These are phyloP conservation scores for Allygus modestus DNA, from an alignment of 2,888 invertebrate genomes.

Conservation along the genomic window DNA sequence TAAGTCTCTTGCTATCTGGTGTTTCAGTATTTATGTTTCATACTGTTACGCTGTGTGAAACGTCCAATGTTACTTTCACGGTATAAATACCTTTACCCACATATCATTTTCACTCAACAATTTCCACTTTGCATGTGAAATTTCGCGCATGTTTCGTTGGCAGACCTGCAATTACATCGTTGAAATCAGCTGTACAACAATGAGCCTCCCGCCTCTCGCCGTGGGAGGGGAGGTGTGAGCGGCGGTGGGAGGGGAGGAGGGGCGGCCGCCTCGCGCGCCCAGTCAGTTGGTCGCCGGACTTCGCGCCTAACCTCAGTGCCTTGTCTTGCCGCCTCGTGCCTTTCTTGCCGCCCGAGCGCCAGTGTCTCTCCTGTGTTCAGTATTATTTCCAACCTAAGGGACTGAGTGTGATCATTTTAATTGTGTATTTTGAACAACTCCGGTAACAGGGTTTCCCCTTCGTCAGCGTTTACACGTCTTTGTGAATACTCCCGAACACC, in stretches of 20 bases:
- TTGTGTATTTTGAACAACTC: neutral
- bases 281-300: slow-evolving; percentile 36
- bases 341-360: slow-evolving; percentile 7
- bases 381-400: neutral
- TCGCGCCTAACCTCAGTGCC: slow-evolving; percentile 38
- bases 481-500: neutral
- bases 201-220: neutral
- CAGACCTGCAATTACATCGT: slow-evolving; percentile 13
- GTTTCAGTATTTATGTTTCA: no score
- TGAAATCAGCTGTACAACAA: slow-evolving; percentile 41
- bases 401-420: neutral
- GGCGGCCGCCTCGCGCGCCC: neutral
- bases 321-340: slow-evolving; percentile 52
- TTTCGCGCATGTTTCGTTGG: slow-evolving; percentile 24
- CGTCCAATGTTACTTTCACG: no score
- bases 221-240: slow-evolving; percentile 1
- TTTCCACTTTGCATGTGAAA: no score
- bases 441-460: neutral
- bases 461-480: neutral
- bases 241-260: slow-evolving; percentile 1
- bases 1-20: no score
- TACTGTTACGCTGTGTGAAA: no score
- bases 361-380: slow-evolving; percentile 40
- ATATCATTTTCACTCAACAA: no score
- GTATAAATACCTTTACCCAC: no score